Evolutionary conservation across 2,113 vertebrate genomes (phyloP).

Genomic region (Rattus rattus): DNA sequence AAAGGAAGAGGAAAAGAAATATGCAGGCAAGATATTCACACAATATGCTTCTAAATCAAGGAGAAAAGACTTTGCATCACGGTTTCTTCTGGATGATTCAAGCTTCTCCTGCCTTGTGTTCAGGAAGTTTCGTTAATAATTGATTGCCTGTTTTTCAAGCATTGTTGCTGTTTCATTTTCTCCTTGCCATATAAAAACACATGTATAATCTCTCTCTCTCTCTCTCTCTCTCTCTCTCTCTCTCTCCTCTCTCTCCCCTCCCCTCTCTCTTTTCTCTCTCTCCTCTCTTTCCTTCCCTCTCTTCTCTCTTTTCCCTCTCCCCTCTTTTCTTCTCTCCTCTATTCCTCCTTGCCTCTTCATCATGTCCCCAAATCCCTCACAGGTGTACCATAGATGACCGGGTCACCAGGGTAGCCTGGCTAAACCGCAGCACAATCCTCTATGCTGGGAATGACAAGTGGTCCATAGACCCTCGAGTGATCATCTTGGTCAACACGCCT

Average conservation of each 20-base stretch:
- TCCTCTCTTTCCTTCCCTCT: background rate
- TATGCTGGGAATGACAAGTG: constrained; percentile 97
- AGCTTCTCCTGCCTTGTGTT: background rate
- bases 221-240: background rate
- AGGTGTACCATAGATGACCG: constrained; percentile 97
- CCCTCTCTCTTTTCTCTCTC: background rate
- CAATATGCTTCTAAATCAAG: constrained; percentile 36
- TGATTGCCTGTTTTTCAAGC: background rate
- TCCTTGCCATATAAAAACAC: background rate
- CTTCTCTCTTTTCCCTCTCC: background rate
- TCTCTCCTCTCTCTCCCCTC: background rate
- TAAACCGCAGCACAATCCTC: constrained; percentile 98
- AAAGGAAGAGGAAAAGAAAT: constrained; percentile 39
- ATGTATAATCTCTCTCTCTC: background rate
- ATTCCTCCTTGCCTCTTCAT: background rate
- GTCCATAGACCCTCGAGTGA: constrained; percentile 96
- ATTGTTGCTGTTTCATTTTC: constrained; percentile 54
- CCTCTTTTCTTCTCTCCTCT: background rate
- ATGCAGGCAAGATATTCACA: constrained; percentile 12
- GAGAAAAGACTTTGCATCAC: constrained; percentile 44
- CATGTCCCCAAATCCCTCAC: constrained; percentile 14
- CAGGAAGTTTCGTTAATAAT: constrained; percentile 46
- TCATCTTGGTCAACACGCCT: constrained; percentile 94
- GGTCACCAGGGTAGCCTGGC: constrained; percentile 96
- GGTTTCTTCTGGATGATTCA: background rate